These are phyloP conservation scores for Xenopus tropicalis DNA, from an alignment of 2,113 vertebrate genomes.

Conservation along the genomic window UCB_Xtro_10.0 CM004447.2:124753001-124753500, in stretches of 20 bases:
- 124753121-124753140: slow-evolving; percentile 97
- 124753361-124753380: slow-evolving; percentile 8
- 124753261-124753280: not conserved
- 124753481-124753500: slow-evolving; percentile 12
- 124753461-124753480: slow-evolving; percentile 17
- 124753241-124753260: not conserved
- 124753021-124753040: no score
- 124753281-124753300: not conserved
- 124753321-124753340: not conserved
- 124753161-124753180: slow-evolving; percentile 98
- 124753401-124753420: slow-evolving; percentile 30
- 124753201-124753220: slow-evolving; percentile 22
- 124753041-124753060: no score
- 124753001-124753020: no score
- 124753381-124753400: slow-evolving; percentile 19
- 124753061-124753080: no score
- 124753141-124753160: slow-evolving; percentile 99
- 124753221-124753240: not conserved
- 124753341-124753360: not conserved
- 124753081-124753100: no score
- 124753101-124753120: slow-evolving; percentile 79
- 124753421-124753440: slow-evolving; percentile 35
- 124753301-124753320: not conserved
- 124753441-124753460: slow-evolving; percentile 32
- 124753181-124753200: slow-evolving; percentile 50